Evolutionary conservation across 1,140 invertebrate genomes (phyloP).

Genomic region (Heliconius himera): DNA sequence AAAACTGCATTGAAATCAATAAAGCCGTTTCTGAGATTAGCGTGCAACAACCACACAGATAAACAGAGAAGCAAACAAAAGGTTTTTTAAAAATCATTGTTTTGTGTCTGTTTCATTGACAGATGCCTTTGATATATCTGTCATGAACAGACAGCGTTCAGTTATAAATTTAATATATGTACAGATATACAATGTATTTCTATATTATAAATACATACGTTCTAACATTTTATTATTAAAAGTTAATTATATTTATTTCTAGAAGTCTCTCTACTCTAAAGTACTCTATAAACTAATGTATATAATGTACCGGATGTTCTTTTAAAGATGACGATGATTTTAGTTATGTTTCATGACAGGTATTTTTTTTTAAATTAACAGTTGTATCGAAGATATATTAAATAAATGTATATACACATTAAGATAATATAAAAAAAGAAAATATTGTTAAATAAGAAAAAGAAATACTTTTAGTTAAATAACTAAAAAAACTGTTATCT

Average conservation of each 20-base stretch:
- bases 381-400: neutral
- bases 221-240: neutral
- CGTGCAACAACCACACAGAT: too few relatives aligned
- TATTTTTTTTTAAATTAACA: neutral
- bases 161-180: too few relatives aligned
- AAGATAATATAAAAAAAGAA: too few relatives aligned
- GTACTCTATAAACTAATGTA: neutral
- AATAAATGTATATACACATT: neutral
- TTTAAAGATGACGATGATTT: slow-evolving; percentile 9
- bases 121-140: too few relatives aligned
- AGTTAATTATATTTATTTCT: neutral
- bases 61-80: too few relatives aligned
- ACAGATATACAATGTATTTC: neutral
- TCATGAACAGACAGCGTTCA: too few relatives aligned
- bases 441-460: too few relatives aligned
- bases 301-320: slow-evolving; percentile 10
- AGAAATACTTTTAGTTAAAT: neutral
- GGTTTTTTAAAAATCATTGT: too few relatives aligned
- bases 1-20: too few relatives aligned
- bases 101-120: too few relatives aligned
- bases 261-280: neutral
- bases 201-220: neutral
- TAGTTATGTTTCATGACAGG: neutral
- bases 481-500: neutral
- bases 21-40: too few relatives aligned